Evolutionary conservation across 1,140 invertebrate genomes (phyloP), one percentile per base, ranked within the genome.

Genomic region (Brachystomella parvula): DNA sequence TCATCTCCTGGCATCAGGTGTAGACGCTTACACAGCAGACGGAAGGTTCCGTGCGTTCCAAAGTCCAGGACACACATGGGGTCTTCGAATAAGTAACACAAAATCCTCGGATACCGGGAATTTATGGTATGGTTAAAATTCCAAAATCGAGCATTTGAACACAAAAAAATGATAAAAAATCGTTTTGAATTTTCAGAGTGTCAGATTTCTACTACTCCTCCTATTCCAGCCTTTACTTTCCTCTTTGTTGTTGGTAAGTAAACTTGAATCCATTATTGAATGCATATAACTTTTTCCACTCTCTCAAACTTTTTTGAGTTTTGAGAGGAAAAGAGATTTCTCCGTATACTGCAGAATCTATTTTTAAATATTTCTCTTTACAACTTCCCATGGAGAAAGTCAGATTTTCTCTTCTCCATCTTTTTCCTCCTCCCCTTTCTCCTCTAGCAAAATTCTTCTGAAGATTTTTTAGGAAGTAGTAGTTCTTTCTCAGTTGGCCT

Each of bases 11-110:
- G 67, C 71, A 47, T 68, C 69, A 3, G 71, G 71, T 19, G 60
- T 60, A 33, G 62, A 70, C 39, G 65, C 65, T 15, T 73, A 73
- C 67, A 73, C 64, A 32, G 66, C 61, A 28, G 71, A 73, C 60
- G n/a, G 47, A 9, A 61, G 71, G 53, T 73, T 73, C 56, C 63
- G 71, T n/a, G 61, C 71, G 31, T 73, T 70, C 58, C 63, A 70
- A 30, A 61, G 60, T 21, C 63, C 68, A 56, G 71, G 60, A 30
- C 66, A 61, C 44, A 67, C 56, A 64, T 81, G 79, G 79, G 77
- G 77, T 47, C 73, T 81, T 30, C 73, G 79, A 47, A 81, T 81
- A 47, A 77, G 76, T 53, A 76, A 76, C 66, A 76, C 79, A 3
- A 74, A 77, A 65, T 61, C 66, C 1, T 65, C 67, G 21, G 79